These are phyloP conservation scores for Tridacna crocea DNA, from an alignment of 2,888 invertebrate species.

Conservation along the genomic window DNA sequence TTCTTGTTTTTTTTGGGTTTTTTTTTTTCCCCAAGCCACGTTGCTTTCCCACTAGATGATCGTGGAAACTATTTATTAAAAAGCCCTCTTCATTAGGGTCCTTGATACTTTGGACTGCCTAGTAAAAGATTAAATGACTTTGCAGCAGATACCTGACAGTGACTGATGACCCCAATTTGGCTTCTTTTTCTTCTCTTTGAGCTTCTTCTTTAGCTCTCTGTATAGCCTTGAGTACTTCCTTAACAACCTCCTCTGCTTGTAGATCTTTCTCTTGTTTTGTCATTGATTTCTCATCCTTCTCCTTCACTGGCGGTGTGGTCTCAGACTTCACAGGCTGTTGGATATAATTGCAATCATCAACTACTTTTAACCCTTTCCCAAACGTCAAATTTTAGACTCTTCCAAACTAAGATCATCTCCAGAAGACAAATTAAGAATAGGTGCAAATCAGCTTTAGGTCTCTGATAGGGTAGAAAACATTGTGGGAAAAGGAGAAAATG, in stretches of 20 bases:
- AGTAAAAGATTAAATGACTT: no score
- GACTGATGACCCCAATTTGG: conserved; percentile 57
- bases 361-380: no score
- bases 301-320: conserved; percentile 48
- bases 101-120: no score
- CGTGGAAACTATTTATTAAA: background rate
- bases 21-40: no score
- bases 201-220: conserved; percentile 67
- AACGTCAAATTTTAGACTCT: no score
- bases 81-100: background rate
- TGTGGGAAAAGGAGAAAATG: background rate
- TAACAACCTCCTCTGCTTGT: conserved; percentile 69
- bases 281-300: conserved; percentile 65
- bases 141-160: conserved; percentile 61
- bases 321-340: conserved; percentile 36
- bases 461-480: background rate
- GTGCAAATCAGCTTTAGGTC: no score
- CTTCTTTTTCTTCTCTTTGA: conserved; percentile 45
- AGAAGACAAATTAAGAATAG: no score
- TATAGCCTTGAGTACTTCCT: conserved; percentile 71
- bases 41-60: no score
- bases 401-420: no score
- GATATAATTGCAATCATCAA: background rate
- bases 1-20: no score
- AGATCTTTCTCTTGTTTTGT: conserved; percentile 57